These are phyloP conservation scores for Diuraphis noxia DNA, from an alignment of 1,140 invertebrate species.

Conservation along the genomic window DNA sequence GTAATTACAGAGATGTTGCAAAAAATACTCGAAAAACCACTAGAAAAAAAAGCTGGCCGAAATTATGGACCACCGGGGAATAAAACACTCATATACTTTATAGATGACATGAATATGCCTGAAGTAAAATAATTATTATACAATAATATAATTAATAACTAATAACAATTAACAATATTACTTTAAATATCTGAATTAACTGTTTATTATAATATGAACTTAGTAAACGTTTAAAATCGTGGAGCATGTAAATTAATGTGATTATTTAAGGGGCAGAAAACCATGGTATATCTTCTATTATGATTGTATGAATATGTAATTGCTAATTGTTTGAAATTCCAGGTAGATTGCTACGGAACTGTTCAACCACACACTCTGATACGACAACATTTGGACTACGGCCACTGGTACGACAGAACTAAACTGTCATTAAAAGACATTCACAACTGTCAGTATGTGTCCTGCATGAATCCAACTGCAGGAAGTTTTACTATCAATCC, in stretches of 20 bases:
- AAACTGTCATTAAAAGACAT: constrained; percentile 93
- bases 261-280: background rate
- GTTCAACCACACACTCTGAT: constrained; percentile 95
- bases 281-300: background rate
- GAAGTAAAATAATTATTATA: constrained; percentile 67
- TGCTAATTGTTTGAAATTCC: constrained; percentile 18
- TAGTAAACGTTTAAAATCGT: background rate
- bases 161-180: no score
- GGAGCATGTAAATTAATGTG: background rate
- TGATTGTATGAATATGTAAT: no score
- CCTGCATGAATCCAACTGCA: constrained; percentile 96
- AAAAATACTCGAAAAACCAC: constrained; percentile 89
- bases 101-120: constrained; percentile 98
- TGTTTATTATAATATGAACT: background rate
- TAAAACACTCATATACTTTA: constrained; percentile 93
- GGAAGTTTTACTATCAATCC: constrained; percentile 96
- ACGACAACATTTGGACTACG: constrained; percentile 92
- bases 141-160: background rate
- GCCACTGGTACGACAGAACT: constrained; percentile 91
- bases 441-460: constrained; percentile 94
- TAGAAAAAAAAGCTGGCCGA: constrained; percentile 95
- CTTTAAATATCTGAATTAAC: background rate
- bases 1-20: constrained; percentile 82
- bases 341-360: constrained; percentile 86
- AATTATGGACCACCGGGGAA: constrained; percentile 95